A percentile compares a stretch with the other conserved stretches of the same genome.
Evolutionary conservation across 2,888 invertebrate genomes (phyloP).

Genomic region (Chironomus tentans): DNA sequence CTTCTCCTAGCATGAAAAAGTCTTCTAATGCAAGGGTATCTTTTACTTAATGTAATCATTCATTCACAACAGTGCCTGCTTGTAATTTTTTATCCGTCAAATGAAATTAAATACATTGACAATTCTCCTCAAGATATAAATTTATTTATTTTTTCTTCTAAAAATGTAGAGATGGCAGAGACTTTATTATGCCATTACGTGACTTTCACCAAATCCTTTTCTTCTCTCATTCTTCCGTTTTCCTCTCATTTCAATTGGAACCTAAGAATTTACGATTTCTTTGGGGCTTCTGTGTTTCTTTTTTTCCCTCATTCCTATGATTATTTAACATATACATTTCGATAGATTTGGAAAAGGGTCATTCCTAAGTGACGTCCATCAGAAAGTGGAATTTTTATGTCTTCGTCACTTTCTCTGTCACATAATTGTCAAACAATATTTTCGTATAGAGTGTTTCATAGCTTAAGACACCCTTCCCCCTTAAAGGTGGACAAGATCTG

Average conservation of each 20-base stretch:
- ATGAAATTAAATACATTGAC: not conserved
- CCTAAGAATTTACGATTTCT: not conserved
- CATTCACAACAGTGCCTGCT: not conserved
- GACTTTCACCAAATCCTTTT: not conserved
- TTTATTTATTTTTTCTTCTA: no score
- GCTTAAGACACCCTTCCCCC: no score
- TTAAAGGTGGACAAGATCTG: no score
- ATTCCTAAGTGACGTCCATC: no score
- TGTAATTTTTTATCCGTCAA: not conserved
- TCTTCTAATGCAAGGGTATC: not conserved
- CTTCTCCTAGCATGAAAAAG: not conserved
- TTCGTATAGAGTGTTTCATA: no score
- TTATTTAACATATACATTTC: no score
- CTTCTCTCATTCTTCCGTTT: not conserved
- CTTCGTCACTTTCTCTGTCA: no score
- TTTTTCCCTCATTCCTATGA: no score
- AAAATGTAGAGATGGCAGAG: not conserved
- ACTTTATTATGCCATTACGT: not conserved
- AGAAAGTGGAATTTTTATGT: no score
- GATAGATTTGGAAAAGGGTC: no score
- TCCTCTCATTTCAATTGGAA: not conserved
- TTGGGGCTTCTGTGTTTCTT: not conserved
- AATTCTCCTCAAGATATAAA: not conserved
- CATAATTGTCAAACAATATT: no score
- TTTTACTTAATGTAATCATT: not conserved